Conservation (phyloP, 2,888 invertebrate species). For the Latrodectus elegans region DNA sequence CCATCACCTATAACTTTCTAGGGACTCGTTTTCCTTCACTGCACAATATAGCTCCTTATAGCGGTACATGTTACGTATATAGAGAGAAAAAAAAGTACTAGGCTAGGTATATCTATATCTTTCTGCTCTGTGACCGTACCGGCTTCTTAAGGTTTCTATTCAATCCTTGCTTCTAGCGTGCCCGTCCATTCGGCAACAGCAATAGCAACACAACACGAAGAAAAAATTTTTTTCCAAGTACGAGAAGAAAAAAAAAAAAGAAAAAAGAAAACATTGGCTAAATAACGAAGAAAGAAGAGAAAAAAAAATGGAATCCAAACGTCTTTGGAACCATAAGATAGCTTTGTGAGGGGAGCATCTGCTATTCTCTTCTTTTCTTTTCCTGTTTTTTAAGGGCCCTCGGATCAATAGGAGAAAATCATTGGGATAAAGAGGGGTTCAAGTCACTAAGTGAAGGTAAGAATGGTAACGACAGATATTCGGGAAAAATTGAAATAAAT, state of each 20-base stretch:
- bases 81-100: too few species aligned
- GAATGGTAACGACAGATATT: too few species aligned
- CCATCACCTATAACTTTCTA: slow-evolving; percentile 16
- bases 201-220: slow-evolving; percentile 63
- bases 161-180: slow-evolving; percentile 54
- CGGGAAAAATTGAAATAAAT: too few species aligned
- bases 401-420: slow-evolving; percentile 59
- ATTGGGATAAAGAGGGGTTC: slow-evolving; percentile 43
- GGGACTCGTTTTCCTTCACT: slow-evolving; percentile 24
- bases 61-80: slow-evolving; percentile 11
- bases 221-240: slow-evolving; percentile 50
- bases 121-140: slow-evolving; percentile 35
- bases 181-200: slow-evolving; percentile 48
- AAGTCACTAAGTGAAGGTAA: slow-evolving; percentile 16
- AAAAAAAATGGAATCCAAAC: slow-evolving; percentile 40
- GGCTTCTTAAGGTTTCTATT: slow-evolving; percentile 49
- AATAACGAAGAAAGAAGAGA: slow-evolving; percentile 64
- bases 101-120: slow-evolving; percentile 53
- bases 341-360: slow-evolving; percentile 68
- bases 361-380: slow-evolving; percentile 58
- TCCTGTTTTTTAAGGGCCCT: slow-evolving; percentile 64
- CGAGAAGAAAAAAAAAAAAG: slow-evolving; percentile 7
- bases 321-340: slow-evolving; percentile 69
- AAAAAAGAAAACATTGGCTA: slow-evolving; percentile 59
- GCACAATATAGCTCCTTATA: slow-evolving; percentile 47